Evolutionary conservation across 2,888 invertebrate genomes (phyloP).

Genomic region (Ormyrus thymus): DNA sequence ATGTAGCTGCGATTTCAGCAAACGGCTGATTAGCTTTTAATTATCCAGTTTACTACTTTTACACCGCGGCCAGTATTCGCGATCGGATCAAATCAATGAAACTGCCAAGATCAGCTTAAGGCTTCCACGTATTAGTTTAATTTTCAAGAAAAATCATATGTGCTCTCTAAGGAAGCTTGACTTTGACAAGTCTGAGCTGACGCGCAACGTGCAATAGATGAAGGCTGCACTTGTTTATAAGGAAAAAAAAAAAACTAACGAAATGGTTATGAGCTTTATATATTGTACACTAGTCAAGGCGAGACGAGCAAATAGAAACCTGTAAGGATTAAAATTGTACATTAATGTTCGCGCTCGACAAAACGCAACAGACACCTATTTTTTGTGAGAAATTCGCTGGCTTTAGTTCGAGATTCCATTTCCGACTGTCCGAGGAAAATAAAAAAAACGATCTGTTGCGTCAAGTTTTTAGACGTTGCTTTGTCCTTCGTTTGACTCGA

Average conservation of each 20-base stretch:
- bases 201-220: not conserved
- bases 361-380: not conserved
- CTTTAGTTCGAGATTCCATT: not conserved
- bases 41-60: constrained; percentile 1
- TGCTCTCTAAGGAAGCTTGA: not conserved
- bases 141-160: not conserved
- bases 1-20: not conserved
- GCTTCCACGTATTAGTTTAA: too few relatives aligned
- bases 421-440: not conserved
- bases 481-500: constrained; percentile 63
- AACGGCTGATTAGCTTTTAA: not conserved
- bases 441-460: not conserved
- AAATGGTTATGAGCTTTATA: constrained; percentile 68
- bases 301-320: constrained; percentile 61
- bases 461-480: constrained; percentile 17
- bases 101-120: too few relatives aligned
- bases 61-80: constrained; percentile 5
- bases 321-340: constrained; percentile 1
- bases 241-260: not conserved
- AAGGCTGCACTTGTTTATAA: constrained; percentile 2
- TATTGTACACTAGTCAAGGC: constrained; percentile 64
- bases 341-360: not conserved
- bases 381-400: not conserved
- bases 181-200: not conserved
- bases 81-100: too few relatives aligned